phyloP scores from a whole-genome alignment of 2,888 invertebrate species.

The Melanchra persicariae region DNA sequence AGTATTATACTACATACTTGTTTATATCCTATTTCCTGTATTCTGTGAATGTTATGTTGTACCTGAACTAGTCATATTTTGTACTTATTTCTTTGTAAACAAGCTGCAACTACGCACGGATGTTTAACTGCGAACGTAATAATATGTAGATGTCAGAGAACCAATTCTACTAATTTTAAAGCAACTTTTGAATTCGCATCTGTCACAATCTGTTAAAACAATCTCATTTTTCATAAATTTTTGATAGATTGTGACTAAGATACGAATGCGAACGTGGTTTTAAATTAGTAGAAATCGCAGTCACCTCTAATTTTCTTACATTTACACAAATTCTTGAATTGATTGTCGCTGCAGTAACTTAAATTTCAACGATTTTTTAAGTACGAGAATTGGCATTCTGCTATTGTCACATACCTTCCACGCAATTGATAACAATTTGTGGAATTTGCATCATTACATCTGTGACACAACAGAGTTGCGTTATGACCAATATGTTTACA shows the following conservation, averaged over 20 bases:
- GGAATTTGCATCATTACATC: constrained; percentile 8
- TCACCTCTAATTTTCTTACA: too few relatives aligned
- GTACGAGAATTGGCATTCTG: not conserved
- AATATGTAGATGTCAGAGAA: not conserved
- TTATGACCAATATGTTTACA: not conserved
- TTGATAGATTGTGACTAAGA: too few relatives aligned
- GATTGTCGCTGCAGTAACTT: too few relatives aligned
- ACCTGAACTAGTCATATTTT: constrained; percentile 16
- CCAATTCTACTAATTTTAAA: not conserved
- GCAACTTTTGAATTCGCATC: too few relatives aligned
- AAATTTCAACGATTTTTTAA: too few relatives aligned
- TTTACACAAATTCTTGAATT: too few relatives aligned
- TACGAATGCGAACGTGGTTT: not conserved
- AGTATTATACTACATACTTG: not conserved
- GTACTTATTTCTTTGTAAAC: constrained; percentile 40
- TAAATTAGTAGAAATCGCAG: too few relatives aligned
- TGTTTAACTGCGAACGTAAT: constrained; percentile 26
- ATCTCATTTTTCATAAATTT: too few relatives aligned
- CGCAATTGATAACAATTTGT: constrained; percentile 14
- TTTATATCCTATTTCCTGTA: not conserved
- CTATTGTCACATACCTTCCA: constrained; percentile 19
- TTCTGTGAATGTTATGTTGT: constrained; percentile 47
- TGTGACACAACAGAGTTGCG: not conserved
- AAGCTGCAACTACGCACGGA: too few relatives aligned
- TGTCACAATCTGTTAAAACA: too few relatives aligned